phyloP scores from a whole-genome alignment of 2,888 invertebrate genomes.

The Drosophila picticornis region DNA sequence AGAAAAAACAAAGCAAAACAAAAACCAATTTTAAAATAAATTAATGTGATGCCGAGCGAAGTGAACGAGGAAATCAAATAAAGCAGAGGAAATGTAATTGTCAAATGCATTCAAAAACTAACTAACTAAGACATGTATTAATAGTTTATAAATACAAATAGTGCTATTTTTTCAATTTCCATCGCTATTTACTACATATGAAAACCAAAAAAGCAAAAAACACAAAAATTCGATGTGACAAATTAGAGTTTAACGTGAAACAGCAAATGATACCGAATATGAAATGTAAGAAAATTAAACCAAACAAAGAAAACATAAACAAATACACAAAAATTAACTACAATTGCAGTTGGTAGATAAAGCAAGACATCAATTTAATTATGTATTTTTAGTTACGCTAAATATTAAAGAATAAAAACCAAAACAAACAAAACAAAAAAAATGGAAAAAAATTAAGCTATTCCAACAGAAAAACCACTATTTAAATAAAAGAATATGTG shows the following conservation, averaged over 20 bases:
- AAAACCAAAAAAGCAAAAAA: constrained; percentile 50
- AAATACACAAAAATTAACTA: constrained; percentile 44
- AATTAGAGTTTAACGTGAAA: constrained; percentile 68
- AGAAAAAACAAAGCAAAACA: constrained; percentile 23
- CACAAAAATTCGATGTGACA: constrained; percentile 72
- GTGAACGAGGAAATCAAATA: constrained; percentile 20
- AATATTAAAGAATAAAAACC: constrained; percentile 29
- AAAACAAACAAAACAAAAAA: constrained; percentile 17
- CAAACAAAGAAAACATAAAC: constrained; percentile 30
- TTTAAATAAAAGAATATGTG: constrained; percentile 81
- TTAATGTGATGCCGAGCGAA: constrained; percentile 61
- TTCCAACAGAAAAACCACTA: constrained; percentile 67
- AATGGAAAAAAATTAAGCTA: constrained; percentile 28
- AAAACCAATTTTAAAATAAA: constrained; percentile 44
- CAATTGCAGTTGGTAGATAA: constrained; percentile 56
- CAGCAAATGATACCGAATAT: constrained; percentile 33
- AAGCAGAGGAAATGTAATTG: constrained; percentile 43
- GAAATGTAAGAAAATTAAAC: constrained; percentile 37
- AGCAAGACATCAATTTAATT: constrained; percentile 53
- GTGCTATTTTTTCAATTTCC: constrained; percentile 66
- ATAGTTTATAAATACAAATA: constrained; percentile 64
- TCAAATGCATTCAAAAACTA: constrained; percentile 67
- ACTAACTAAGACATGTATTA: constrained; percentile 67
- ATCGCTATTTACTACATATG: constrained; percentile 62
- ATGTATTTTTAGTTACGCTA: constrained; percentile 61